phyloP scores from a whole-genome alignment of 2,113 vertebrate species.

The Micronycteris hirsuta region DNA sequence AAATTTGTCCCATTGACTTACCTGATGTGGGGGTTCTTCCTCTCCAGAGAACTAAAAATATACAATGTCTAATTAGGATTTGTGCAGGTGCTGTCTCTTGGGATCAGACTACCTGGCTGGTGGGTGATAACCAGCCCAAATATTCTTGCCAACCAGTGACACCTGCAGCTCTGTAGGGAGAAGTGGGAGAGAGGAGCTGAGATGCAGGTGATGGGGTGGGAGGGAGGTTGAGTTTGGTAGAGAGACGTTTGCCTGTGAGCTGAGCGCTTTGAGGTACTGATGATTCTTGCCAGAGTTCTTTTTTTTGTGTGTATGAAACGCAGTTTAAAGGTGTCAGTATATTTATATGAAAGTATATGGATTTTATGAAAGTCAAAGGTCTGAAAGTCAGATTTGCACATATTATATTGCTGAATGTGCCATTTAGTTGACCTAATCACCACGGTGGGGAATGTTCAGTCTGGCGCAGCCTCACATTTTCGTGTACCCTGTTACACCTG shows the following conservation, averaged over 20 bases:
- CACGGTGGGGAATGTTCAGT: background rate
- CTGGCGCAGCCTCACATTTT: background rate
- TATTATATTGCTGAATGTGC: background rate
- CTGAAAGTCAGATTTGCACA: background rate
- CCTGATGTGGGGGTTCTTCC: background rate
- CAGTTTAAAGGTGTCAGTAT: background rate
- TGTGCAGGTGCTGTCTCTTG: conserved; percentile 34
- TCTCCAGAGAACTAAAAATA: background rate
- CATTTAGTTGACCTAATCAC: background rate
- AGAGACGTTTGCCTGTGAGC: background rate
- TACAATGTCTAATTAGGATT: background rate
- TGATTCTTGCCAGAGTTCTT: background rate
- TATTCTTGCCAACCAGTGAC: conserved; percentile 1
- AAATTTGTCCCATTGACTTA: background rate
- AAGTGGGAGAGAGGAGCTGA: background rate
- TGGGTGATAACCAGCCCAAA: background rate
- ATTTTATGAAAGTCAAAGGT: background rate
- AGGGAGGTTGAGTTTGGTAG: background rate
- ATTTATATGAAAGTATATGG: background rate
- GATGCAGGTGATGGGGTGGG: background rate
- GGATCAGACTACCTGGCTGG: conserved; percentile 26
- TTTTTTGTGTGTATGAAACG: background rate
- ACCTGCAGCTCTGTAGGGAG: conserved; percentile 32
- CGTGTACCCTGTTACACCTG: background rate
- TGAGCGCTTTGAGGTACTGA: background rate